These are phyloP conservation scores for Ammodytes dubius DNA, from an alignment of 2,113 vertebrate genomes.

Conservation along the genomic window DNA sequence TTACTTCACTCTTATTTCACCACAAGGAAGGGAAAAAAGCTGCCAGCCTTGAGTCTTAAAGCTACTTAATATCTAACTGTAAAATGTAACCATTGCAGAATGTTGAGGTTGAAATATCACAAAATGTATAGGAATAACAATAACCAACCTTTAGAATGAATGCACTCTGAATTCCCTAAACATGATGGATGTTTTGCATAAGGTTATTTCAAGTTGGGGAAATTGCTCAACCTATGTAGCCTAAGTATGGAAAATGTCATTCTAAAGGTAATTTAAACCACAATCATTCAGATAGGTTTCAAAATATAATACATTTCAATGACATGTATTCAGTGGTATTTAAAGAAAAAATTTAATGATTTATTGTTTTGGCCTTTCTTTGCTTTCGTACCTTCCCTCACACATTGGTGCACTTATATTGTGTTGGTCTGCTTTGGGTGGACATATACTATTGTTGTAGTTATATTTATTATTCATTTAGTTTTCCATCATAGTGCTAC, in stretches of 20 bases:
- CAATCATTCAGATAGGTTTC: background rate
- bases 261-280: background rate
- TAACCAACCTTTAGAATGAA: background rate
- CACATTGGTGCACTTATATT: background rate
- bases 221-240: no score
- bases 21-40: background rate
- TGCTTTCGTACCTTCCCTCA: background rate
- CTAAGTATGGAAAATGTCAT: no score
- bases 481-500: slow-evolving; percentile 22
- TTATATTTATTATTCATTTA: background rate
- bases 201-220: no score
- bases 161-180: background rate
- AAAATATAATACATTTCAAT: background rate
- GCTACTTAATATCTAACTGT: no score
- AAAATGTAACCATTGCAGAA: background rate
- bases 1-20: background rate
- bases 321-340: background rate
- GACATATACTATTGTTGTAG: background rate
- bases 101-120: background rate
- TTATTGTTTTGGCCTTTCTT: background rate
- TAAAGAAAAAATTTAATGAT: no score
- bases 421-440: background rate
- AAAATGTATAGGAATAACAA: no score
- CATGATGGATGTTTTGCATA: background rate
- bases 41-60: background rate